Evolutionary conservation across 2,113 vertebrate genomes (phyloP), one percentile per base, ranked within the genome.

Genomic region (Engraulis encrasicolus): DNA sequence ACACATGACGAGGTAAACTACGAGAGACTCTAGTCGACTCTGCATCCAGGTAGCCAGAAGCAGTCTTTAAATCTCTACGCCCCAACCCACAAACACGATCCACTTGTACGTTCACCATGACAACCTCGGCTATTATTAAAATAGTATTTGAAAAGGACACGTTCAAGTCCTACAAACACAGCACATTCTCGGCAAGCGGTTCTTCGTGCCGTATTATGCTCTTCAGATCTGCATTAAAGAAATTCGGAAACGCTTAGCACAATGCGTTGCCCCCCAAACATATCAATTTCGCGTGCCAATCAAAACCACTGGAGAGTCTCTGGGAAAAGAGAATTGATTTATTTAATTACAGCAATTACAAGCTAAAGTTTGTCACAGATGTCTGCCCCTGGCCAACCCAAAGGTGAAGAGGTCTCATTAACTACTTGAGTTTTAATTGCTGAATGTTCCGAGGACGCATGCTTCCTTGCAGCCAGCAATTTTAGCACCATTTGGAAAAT

Each of bases 291-390:
- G 89, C 87, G 88, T 77, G 95, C 93, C 96, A 96, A 93, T 96
- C 95, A 95, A 87, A 34, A 71, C 79, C 88, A 89, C 91, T 90
- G 88, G 81, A 86, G 89, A 87, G 91, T 91, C 92, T 84, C 81
- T 74, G 50, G 40, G 85, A 92, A 88, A 90, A 85, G 88, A 90
- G 93, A 91, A 90, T 93, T 94, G 95, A 95, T 95, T 95, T 95
- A 93, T 94, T 95, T 95, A 96, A 96, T 95, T 91, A 93, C 95
- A 90, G 93, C 95, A 96, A 96, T 96, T 96, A 96, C 95, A 93
- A 90, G 91, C 89, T 88, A 89, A 92, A 90, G 87, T 93, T 94
- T 89, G 89, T 88, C 90, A 88, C 86, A 91, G 94, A 92, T 85
- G 90, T 90, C 90, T 91, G 92, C 93, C 90, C n/a, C 86, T 86